phyloP scores from a whole-genome alignment of 2,797 vertebrate genomes.

The Falco cherrug region DNA sequence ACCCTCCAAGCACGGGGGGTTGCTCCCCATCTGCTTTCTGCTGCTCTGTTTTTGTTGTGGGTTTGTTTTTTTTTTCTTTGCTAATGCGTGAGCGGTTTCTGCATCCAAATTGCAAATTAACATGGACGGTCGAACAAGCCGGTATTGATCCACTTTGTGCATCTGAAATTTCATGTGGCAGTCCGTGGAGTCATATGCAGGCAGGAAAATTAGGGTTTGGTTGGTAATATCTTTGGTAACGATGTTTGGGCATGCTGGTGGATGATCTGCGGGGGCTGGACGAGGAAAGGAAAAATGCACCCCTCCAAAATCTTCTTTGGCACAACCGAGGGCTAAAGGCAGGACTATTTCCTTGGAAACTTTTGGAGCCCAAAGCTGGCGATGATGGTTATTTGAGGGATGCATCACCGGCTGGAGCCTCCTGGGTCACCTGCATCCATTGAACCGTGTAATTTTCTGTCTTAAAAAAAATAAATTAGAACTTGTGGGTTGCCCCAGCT shows the following conservation, averaged over 20 bases:
- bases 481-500: background rate
- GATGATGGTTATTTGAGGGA: background rate
- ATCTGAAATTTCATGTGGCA: background rate
- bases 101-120: background rate
- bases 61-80: background rate
- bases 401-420: background rate
- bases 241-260: background rate
- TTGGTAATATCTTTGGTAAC: background rate
- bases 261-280: background rate
- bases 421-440: background rate
- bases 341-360: background rate
- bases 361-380: background rate
- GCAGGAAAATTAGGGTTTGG: background rate
- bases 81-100: fast-evolving
- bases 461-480: background rate
- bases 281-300: background rate
- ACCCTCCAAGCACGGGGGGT: fast-evolving
- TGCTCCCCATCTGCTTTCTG: background rate
- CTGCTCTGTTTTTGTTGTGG: background rate
- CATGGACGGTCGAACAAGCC: fast-evolving
- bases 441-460: fast-evolving
- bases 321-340: background rate
- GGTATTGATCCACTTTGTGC: background rate
- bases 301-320: background rate
- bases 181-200: background rate